Conservation (phyloP, 2,113 vertebrate genomes). For the Paramormyrops kingsleyae region DNA sequence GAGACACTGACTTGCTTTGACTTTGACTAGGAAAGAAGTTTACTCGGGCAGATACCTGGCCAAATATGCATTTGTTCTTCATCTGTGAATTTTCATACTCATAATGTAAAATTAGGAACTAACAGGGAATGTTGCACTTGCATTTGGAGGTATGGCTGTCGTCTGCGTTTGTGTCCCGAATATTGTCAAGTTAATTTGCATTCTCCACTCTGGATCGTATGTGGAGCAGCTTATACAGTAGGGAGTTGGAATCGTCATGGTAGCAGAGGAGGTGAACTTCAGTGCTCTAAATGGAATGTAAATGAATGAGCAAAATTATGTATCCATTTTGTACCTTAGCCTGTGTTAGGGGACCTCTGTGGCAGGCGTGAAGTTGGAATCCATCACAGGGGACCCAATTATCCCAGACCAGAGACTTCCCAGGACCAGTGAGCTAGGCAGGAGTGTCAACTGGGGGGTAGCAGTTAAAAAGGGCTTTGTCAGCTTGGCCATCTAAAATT, state of each 20-base stretch:
- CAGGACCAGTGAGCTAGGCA: background rate
- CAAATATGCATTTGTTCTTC: background rate
- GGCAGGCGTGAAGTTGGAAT: background rate
- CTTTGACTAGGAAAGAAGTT: background rate
- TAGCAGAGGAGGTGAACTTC: background rate
- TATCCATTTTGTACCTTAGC: constrained; percentile 12
- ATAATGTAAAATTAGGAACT: background rate
- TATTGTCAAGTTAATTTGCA: background rate
- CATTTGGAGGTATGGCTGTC: background rate
- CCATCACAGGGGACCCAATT: constrained; percentile 20
- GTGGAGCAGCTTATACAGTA: background rate
- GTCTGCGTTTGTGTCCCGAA: background rate
- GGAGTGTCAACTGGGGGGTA: constrained; percentile 3
- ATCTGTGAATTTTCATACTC: background rate
- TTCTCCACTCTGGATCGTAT: background rate
- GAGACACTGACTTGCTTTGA: background rate
- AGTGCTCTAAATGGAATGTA: background rate
- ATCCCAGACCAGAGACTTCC: constrained; percentile 10
- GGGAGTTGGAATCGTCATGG: background rate
- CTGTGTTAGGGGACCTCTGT: background rate
- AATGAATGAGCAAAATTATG: constrained; percentile 1
- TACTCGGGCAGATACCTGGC: background rate
- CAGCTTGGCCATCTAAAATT: constrained; percentile 9
- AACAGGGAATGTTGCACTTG: background rate
- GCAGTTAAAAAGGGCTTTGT: constrained; percentile 10